Percentiles rank a stretch among this genome's conserved stretches.
Conservation (phyloP, 2,888 invertebrate species). For the Philereme transversata region DNA sequence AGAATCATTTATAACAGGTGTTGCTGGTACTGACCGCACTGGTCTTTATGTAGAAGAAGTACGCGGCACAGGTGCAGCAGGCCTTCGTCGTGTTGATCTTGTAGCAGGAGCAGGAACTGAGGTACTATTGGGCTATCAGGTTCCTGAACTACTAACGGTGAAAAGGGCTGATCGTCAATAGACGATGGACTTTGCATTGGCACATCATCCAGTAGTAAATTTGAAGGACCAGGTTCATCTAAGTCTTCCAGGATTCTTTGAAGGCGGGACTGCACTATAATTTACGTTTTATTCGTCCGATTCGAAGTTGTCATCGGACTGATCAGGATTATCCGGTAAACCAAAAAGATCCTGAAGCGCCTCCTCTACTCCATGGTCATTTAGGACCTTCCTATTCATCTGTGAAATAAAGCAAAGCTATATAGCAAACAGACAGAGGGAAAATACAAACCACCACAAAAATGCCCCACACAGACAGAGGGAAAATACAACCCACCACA, state of each 20-base stretch:
- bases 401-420: slow-evolving; percentile 13
- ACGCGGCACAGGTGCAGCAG: slow-evolving; percentile 16
- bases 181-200: slow-evolving; percentile 27
- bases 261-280: slow-evolving; percentile 22
- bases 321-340: slow-evolving; percentile 28
- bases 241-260: slow-evolving; percentile 27
- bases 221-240: slow-evolving; percentile 25
- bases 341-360: slow-evolving; percentile 30
- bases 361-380: too few relatives aligned
- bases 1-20: slow-evolving; percentile 19
- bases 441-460: slow-evolving; percentile 15
- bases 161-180: slow-evolving; percentile 24
- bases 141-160: slow-evolving; percentile 23
- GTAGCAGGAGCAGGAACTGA: slow-evolving; percentile 15
- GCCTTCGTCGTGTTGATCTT: slow-evolving; percentile 19
- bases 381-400: too few relatives aligned
- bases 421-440: slow-evolving; percentile 19
- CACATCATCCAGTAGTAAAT: slow-evolving; percentile 21
- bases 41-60: slow-evolving; percentile 19
- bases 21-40: slow-evolving; percentile 22
- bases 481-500: slow-evolving; percentile 24
- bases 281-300: slow-evolving; percentile 26
- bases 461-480: slow-evolving; percentile 17
- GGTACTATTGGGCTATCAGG: slow-evolving; percentile 9
- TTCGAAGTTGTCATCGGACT: slow-evolving; percentile 30